Evolutionary conservation across 2,113 vertebrate genomes (phyloP).

Genomic region (Engystomops pustulosus): DNA sequence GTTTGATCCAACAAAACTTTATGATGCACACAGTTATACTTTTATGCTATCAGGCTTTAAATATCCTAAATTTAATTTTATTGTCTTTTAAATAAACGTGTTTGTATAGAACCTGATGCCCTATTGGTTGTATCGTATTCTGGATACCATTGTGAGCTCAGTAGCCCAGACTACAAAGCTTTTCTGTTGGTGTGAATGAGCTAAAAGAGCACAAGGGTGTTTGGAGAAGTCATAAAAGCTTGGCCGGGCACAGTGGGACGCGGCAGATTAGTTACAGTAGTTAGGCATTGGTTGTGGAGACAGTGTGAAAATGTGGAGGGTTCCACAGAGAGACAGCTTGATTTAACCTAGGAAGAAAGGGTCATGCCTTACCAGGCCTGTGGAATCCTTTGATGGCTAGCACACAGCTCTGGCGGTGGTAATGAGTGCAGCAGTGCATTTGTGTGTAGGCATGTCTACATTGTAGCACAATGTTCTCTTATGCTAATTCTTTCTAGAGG

Average conservation of each 20-base stretch:
- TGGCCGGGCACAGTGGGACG: slow-evolving; percentile 39
- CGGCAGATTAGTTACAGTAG: slow-evolving; percentile 55
- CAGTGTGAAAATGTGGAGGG: slow-evolving; percentile 30
- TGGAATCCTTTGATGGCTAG: slow-evolving; percentile 43
- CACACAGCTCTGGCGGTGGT: slow-evolving; percentile 13
- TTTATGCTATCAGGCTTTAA: too few species aligned
- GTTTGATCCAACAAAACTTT: too few species aligned
- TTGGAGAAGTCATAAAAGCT: slow-evolving; percentile 43
- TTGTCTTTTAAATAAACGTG: not conserved
- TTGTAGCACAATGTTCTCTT: slow-evolving; percentile 15
- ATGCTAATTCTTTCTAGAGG: slow-evolving; percentile 1
- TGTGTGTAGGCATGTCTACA: slow-evolving; percentile 22
- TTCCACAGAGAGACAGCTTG: slow-evolving; percentile 46
- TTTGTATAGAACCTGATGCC: not conserved
- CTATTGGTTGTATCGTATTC: slow-evolving; percentile 17
- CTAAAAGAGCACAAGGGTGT: slow-evolving; percentile 45
- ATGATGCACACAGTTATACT: too few species aligned
- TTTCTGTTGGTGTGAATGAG: slow-evolving; percentile 34
- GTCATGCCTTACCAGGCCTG: slow-evolving; percentile 33
- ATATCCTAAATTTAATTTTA: too few species aligned
- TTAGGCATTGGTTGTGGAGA: slow-evolving; percentile 51
- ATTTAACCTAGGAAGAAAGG: slow-evolving; percentile 54
- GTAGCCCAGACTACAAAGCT: not conserved
- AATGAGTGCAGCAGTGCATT: not conserved
- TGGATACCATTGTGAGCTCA: not conserved